Base-by-base conservation (phyloP, 2,888 invertebrate genomes). In the Drosophila longiperda region DNA sequence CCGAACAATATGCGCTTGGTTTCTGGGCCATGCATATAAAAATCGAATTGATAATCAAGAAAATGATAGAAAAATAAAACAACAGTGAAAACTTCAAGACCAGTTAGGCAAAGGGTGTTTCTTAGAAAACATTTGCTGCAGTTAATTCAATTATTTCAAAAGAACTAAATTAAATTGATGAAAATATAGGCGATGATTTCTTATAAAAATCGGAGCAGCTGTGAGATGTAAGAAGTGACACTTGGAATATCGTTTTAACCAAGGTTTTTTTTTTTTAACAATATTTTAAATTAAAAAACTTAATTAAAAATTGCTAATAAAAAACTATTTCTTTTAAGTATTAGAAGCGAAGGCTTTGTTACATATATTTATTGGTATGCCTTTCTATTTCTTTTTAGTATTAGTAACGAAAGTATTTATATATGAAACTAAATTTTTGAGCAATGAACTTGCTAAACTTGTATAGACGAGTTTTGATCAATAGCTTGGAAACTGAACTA, bases 1-100 rank as follows among this genome's bases (percentile, higher is more conserved):
- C 61, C 45, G 4, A 73, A 65, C 57, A 75, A 72, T 66, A 78
- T 74, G 57, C 55, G 61, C 68, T 64, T 63, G 52, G 64, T 75
- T 71, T 36, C 52, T 53, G 57, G 57, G 57, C 17, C 52, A 38
- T 61, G 59, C 42, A 53, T 48, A 57, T 55, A 58, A 52, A 66
- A 54, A 70, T 50, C 53, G 57, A 78, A 75, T 66, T 70, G 78
- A 81, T 75, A 81, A 78, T 80, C 70, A 80, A 70, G 66, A 62
- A 68, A 75, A 70, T 80, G 63, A 67, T 57, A 65, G 45, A 55
- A 63, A 59, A 69, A 64, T 66, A 54, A 42, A 62, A 32, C 36
- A 50, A 26, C n/a, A 29, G 32, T 20, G 15, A 26, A 36, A 20
- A 59, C 17, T 49, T 20, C 1, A n/a, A 9, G 33, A 15, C n/a